Percentiles rank a stretch among this genome's conserved stretches.
Conservation (phyloP, 2,888 invertebrate genomes). For the Margaritifera margaritifera region DNA sequence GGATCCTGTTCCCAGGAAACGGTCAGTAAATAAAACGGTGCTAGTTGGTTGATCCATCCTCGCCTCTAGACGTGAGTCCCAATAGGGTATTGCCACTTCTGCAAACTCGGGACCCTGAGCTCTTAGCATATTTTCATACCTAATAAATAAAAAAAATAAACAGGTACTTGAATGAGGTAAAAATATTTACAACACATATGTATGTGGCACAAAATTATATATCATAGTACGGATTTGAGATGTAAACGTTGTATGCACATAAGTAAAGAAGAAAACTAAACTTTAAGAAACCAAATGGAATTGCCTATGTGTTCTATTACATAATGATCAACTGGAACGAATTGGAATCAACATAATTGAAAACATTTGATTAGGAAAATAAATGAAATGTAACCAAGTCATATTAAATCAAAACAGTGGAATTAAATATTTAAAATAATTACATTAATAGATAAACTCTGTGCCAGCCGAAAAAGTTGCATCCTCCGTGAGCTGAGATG, state of each 20-base stretch:
- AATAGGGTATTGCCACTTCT: constrained; percentile 54
- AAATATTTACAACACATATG: no score
- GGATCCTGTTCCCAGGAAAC: constrained; percentile 46
- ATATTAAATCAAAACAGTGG: not conserved
- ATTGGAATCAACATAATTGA: no score
- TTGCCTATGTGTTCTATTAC: no score
- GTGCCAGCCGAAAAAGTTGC: constrained; percentile 61
- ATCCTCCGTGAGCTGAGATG: constrained; percentile 60
- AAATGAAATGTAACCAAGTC: no score
- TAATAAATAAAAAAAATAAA: constrained; percentile 14
- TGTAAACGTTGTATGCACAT: no score
- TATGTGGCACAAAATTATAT: no score
- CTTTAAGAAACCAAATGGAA: no score
- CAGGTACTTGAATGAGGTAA: not conserved
- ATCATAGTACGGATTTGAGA: no score
- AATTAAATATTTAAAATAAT: constrained; percentile 20
- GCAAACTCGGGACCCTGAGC: constrained; percentile 48
- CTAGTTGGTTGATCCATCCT: constrained; percentile 25
- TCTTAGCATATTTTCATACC: constrained; percentile 56
- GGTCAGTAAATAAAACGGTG: constrained; percentile 49
- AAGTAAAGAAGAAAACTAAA: no score
- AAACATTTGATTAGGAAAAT: no score
- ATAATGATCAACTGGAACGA: no score
- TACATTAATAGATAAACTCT: constrained; percentile 57
- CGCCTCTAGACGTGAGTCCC: constrained; percentile 53